Conservation (phyloP, 92 coral and sea anemone species). For the Parazoanthus atlanticus region DNA sequence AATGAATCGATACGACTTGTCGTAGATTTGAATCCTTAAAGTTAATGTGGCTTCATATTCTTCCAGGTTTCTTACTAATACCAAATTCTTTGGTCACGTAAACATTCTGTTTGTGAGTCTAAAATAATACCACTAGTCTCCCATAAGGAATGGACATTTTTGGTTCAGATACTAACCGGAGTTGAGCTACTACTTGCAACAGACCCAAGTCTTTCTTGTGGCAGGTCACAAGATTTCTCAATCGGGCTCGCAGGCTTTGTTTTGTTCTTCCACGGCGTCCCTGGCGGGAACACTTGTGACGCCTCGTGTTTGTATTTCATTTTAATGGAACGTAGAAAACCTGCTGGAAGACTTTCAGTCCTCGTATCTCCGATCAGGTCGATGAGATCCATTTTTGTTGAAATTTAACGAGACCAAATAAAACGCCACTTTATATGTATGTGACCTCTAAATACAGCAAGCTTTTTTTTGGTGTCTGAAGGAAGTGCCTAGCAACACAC, state of each 20-base stretch:
- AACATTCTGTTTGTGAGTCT: not conserved
- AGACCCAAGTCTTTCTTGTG: conserved; percentile 56
- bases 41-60: too few relatives aligned
- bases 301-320: conserved; percentile 93
- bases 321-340: conserved; percentile 90
- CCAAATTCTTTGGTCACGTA: not conserved
- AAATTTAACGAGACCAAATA: not conserved
- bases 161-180: conserved; percentile 57
- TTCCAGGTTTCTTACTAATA: too few relatives aligned
- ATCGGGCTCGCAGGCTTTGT: not conserved
- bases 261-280: conserved; percentile 55
- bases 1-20: too few relatives aligned
- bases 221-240: conserved; percentile 1
- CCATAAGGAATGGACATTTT: too few relatives aligned
- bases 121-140: not conserved
- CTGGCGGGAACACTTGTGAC: conserved; percentile 90
- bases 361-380: conserved; percentile 93
- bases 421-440: not conserved
- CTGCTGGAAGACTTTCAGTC: conserved; percentile 94
- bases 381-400: conserved; percentile 75
- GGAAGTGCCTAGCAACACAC: not conserved
- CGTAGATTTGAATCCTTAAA: too few relatives aligned
- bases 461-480: not conserved
- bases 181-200: conserved; percentile 65
- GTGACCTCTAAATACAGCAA: not conserved